Evolutionary conservation across 2,113 vertebrate species (phyloP).

Genomic region (Odocoileus virginianus): DNA sequence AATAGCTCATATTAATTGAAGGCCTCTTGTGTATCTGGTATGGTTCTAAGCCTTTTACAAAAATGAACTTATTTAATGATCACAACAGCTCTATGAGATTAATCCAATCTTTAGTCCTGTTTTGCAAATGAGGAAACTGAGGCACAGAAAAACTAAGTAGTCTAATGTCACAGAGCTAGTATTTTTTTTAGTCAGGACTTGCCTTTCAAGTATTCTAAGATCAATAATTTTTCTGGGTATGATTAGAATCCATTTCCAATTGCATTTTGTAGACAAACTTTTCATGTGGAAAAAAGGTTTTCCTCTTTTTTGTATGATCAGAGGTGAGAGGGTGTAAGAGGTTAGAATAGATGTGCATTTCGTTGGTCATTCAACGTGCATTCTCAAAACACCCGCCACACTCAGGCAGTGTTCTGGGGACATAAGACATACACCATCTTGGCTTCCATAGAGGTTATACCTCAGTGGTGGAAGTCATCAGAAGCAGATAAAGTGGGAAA

Average conservation of each 20-base stretch:
- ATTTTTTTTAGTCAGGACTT: neutral
- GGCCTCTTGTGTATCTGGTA: neutral
- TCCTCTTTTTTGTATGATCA: neutral
- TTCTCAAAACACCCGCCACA: neutral
- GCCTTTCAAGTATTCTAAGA: neutral
- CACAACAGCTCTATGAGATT: neutral
- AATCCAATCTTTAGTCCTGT: neutral
- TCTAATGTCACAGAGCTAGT: neutral
- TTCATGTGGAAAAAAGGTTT: neutral
- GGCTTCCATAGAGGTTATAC: neutral
- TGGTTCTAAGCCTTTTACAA: neutral
- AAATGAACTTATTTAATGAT: neutral
- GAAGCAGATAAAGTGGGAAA: neutral
- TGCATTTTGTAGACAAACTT: neutral
- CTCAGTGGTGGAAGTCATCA: neutral
- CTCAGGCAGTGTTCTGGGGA: neutral
- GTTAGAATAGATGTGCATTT: neutral
- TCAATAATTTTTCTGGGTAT: neutral
- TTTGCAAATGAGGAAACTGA: neutral
- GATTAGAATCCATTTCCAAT: neutral
- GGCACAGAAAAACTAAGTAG: neutral
- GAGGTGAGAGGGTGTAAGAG: neutral
- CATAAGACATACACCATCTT: neutral
- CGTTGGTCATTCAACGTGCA: fast-evolving
- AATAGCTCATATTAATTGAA: neutral